Conservation (phyloP, 2,797 vertebrate species). For the Hapalemur alaotrensis region DNA sequence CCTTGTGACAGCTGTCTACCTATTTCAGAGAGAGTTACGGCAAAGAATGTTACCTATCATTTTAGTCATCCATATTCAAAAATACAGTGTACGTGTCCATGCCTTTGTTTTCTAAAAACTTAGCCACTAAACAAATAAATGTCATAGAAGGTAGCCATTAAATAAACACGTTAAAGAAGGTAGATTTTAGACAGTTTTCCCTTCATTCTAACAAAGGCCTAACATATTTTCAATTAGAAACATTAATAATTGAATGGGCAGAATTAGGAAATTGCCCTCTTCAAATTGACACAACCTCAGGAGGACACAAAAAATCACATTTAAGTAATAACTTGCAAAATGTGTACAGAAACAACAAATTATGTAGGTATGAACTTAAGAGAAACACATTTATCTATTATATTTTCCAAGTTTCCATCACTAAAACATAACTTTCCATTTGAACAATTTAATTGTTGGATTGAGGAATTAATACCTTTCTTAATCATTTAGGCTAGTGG, state of each 20-base stretch:
- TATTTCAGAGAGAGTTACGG: background rate
- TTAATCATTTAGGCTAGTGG: background rate
- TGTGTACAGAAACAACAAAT: background rate
- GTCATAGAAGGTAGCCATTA: background rate
- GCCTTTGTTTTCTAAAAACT: background rate
- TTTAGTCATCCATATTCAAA: background rate
- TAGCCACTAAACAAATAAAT: background rate
- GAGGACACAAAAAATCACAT: background rate
- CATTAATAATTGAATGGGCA: too few species aligned
- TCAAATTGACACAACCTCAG: background rate
- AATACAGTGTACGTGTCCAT: background rate
- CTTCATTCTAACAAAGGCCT: background rate
- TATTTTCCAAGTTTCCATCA: background rate
- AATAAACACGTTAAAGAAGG: background rate
- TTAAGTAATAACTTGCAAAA: background rate
- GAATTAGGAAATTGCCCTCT: background rate
- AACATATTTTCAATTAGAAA: background rate
- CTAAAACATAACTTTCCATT: background rate
- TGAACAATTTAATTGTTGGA: background rate
- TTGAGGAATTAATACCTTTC: background rate
- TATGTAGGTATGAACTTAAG: background rate
- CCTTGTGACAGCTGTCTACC: background rate
- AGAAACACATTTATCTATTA: background rate
- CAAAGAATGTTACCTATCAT: background rate
- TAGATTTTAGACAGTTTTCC: background rate